Evolutionary conservation across 92 coral and sea anemone species (phyloP).

Genomic region (Porites rus): DNA sequence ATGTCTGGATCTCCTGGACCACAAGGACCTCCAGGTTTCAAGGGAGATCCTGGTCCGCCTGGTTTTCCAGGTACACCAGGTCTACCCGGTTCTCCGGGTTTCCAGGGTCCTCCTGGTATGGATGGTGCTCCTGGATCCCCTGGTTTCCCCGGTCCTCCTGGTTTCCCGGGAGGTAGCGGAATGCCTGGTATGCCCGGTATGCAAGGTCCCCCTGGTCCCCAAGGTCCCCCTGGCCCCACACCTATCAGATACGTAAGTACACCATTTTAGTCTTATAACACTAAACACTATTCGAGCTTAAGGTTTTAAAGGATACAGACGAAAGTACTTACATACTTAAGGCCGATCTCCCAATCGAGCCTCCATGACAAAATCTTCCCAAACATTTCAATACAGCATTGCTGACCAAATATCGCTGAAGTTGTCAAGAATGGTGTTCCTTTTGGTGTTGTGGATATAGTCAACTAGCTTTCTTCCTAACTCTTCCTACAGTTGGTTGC

Average conservation of each 20-base stretch:
- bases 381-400: too few species aligned
- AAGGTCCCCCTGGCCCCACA: constrained; percentile 97
- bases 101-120: constrained; percentile 98
- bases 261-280: neutral
- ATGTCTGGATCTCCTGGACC: constrained; percentile 98
- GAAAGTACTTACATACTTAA: too few species aligned
- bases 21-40: constrained; percentile 93
- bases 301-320: too few species aligned
- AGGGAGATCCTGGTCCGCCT: constrained; percentile 95
- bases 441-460: too few species aligned
- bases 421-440: too few species aligned
- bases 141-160: constrained; percentile 98
- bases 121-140: constrained; percentile 99
- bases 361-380: too few species aligned
- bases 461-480: too few species aligned
- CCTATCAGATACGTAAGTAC: constrained; percentile 99
- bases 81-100: constrained; percentile 94
- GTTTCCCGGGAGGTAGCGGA: constrained; percentile 99
- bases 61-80: constrained; percentile 98
- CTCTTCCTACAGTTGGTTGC: too few species aligned
- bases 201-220: constrained; percentile 94
- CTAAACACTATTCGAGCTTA: too few species aligned
- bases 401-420: too few species aligned
- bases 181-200: constrained; percentile 96
- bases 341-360: too few species aligned